A percentile compares a stretch with the other conserved stretches of the same genome.
Conservation (phyloP, 2,888 invertebrate genomes). For the Prosapia bicincta region DNA sequence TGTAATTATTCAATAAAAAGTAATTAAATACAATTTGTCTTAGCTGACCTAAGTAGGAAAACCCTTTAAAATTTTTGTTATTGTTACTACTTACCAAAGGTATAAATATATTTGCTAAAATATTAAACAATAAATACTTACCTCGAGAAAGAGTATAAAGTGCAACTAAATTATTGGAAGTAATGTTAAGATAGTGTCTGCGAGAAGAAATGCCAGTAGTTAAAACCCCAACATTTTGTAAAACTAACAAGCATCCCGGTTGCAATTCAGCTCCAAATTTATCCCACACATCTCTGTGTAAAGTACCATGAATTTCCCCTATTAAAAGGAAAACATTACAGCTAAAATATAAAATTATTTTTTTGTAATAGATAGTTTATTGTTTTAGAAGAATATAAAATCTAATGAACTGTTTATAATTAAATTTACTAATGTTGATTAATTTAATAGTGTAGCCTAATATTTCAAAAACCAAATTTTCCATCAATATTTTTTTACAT, state of each 20-base stretch:
- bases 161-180: conserved; percentile 39
- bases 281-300: conserved; percentile 48
- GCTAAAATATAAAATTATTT: not conserved
- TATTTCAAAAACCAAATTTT: too few species aligned
- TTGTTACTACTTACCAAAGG: too few species aligned
- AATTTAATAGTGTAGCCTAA: too few species aligned
- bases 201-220: conserved; percentile 36
- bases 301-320: conserved; percentile 47
- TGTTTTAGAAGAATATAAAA: too few species aligned
- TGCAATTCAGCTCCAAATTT: conserved; percentile 39
- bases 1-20: too few species aligned
- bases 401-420: too few species aligned
- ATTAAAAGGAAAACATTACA: conserved; percentile 32
- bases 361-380: too few species aligned
- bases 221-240: conserved; percentile 40
- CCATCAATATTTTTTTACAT: too few species aligned
- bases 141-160: conserved; percentile 35
- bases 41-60: too few species aligned
- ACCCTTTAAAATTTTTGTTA: too few species aligned
- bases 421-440: too few species aligned
- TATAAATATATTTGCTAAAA: not conserved
- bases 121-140: not conserved
- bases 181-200: conserved; percentile 40
- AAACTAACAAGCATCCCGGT: conserved; percentile 39
- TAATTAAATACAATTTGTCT: too few species aligned